Evolutionary conservation across 2,797 vertebrate genomes (phyloP), one percentile per base, ranked within the genome.

Genomic region (Benthosema pterotum): DNA sequence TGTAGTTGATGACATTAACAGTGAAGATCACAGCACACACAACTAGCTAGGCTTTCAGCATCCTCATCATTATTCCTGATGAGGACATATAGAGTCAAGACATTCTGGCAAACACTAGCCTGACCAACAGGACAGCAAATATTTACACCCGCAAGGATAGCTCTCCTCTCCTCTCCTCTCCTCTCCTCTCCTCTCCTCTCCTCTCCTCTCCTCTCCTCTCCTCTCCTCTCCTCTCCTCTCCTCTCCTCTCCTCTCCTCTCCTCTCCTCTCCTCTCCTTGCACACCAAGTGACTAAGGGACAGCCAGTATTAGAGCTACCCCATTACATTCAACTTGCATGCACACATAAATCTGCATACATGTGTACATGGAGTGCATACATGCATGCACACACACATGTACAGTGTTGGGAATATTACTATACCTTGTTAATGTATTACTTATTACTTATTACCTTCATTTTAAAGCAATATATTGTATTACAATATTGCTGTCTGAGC

Each of bases 81-180:
- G 73, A 85, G 72, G 76, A 76, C 79, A 5, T 25, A 2, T 75
- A 78, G 79, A 90, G 82, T 88, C 81, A 87, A 82, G 81, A 83
- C 73, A 60, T 82, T 79, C 80, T 53, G 66, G 84, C 80, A 85
- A 90, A 87, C 59, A 82, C 89, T 81, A 84, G 86, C 75, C 86
- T 88, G 91, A 92, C 91, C 90, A 93, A 88, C 88, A 86, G 92
- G 92, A 93, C 87, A 87, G 91, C 90, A 93, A 94, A 94, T 91
- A 94, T 93, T 92, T 92, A 93, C 90, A 87, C 86, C 80, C 70
- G 82, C 75, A 74, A 67, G 77, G 77, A 84, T 67, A 76, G 66
- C 62, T 38, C 43, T 58, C 46, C 3, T 45, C 49, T 1, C 32
- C 43, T 47, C 3, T 28, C 49, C 69, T 52, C 54, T 42, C n/a